Base-by-base conservation (phyloP, 2,888 invertebrate species). In the Xylota sylvarum region DNA sequence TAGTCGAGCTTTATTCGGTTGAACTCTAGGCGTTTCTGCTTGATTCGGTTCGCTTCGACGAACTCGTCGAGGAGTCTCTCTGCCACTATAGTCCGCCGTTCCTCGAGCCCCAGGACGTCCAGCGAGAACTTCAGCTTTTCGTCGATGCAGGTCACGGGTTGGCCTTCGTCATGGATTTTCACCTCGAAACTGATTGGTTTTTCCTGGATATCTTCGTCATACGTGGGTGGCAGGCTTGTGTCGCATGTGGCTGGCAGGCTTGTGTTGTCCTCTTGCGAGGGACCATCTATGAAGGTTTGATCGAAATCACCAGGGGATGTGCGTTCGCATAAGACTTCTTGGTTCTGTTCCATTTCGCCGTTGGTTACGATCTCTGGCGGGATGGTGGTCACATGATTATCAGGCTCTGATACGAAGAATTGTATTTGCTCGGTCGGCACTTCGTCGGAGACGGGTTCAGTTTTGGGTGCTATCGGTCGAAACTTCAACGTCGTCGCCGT, bases 1-100 rank as follows among this genome's bases (percentile, higher is more conserved):
- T 65, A 43, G 5, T 23, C 52, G 35, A 85, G 14, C 14, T 80
- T 80, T 0, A 19, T 43, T 4, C 58, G 64, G 5, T 70, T 74
- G 1, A 85, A 80, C 6, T 70, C 40, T 14, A 85, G 7, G 7
- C 62, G 74, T 9, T 65, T 64, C 30, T 73, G 17, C 1, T 43
- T 48, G 7, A 85, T 70, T 10, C 35, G 17, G 40, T 85, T 85
- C 6, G 74, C 43, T 9, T 80, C 56, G 1, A 5, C 17, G 2
- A 85, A 9, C 12, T 80, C 58, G 0, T 56, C 35, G 1, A 65
- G 14, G 9, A 85, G 27, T 43, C 70, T 5, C 9, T 85, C 84
- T 6, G 58, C 62, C 5, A 70, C 74, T 5, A 80, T 12, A 1
- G 84, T 80, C 2, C 80, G 74, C 4, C 84, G 84, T 17, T 80